Evolutionary conservation across 2,888 invertebrate genomes (phyloP), one percentile per base, ranked within the genome.

Genomic region (Heliconius charithonia): DNA sequence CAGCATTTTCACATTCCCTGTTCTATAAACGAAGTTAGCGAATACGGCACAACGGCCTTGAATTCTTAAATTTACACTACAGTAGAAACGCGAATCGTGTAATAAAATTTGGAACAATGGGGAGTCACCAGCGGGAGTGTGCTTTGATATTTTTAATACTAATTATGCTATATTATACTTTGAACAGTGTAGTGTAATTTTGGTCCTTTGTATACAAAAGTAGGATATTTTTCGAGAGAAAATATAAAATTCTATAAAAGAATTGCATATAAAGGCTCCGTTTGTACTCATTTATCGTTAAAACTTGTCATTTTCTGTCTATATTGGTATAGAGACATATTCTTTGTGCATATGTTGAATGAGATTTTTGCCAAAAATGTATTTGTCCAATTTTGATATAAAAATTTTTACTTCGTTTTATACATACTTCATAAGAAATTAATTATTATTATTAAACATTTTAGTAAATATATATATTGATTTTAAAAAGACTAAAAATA

Each of bases 81-180:
- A 66, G 66, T 59, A 56, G 72, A 66, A 77, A 56, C 72, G 72
- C 41, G 56, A n/a, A 73, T 72, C 27, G 71, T 73, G 63, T 77
- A 77, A 25, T 73, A 76, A 76, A 77, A 66, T 66, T 72, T 66
- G 37, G 37, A 72, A 70, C 59, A 70, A 70, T 62, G 29, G 67
- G 37, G 25, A 77, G 25, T 22, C 22, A 67, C 56, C 51, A 71
- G 45, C 70, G 63, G 63, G 45, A 67, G 56, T 77, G 25, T 56
- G 37, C 72, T 77, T 73, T 77, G 66, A 77, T 72, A 59, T 72
- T 72, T 77, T 72, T n/a, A 66, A 29, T 41, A 27, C 59, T 77
- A 27, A 77, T 77, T 77, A 76, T 13, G 67, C 56, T 16, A 62
- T 41, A 67, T 29, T 29, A 22, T 70, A 59, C 59, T 59, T 74